Percentiles rank a stretch among this genome's conserved stretches.
These are phyloP conservation scores for Bungarus multicinctus DNA, from an alignment of 2,113 vertebrate genomes.

Conservation along the genomic window DNA sequence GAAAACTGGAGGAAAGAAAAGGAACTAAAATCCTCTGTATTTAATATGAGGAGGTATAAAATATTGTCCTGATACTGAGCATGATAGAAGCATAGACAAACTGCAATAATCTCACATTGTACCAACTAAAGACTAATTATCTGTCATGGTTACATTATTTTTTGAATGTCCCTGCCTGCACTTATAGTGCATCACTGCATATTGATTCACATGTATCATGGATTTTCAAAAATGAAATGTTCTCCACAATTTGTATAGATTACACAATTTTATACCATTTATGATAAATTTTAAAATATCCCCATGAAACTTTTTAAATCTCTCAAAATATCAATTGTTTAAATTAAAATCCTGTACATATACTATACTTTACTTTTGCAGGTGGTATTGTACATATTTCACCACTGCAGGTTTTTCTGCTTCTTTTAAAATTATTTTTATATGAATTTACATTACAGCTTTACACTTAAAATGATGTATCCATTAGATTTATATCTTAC, in stretches of 20 bases:
- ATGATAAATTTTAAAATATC: not conserved
- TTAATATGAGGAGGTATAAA: too few relatives aligned
- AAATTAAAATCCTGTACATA: not conserved
- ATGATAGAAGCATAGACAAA: too few relatives aligned
- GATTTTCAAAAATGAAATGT: not conserved
- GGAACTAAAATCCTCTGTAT: too few relatives aligned
- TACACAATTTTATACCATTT: not conserved
- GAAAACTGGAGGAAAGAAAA: too few relatives aligned
- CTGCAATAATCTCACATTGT: not conserved
- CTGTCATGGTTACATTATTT: not conserved
- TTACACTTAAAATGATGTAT: not conserved
- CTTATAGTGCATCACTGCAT: not conserved
- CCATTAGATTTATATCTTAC: not conserved
- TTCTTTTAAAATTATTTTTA: not conserved
- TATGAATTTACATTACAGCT: not conserved
- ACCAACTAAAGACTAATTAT: not conserved
- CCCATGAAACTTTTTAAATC: not conserved
- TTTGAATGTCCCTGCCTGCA: not conserved
- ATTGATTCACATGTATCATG: not conserved
- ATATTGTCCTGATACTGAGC: too few relatives aligned
- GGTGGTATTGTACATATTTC: not conserved
- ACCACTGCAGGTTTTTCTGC: not conserved
- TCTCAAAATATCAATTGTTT: not conserved
- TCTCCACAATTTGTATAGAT: not conserved
- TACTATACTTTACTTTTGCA: not conserved